phyloP scores from a whole-genome alignment of 37 sponge, comb jelly and placozoan species.

The Hexactinellida sp. region DNA sequence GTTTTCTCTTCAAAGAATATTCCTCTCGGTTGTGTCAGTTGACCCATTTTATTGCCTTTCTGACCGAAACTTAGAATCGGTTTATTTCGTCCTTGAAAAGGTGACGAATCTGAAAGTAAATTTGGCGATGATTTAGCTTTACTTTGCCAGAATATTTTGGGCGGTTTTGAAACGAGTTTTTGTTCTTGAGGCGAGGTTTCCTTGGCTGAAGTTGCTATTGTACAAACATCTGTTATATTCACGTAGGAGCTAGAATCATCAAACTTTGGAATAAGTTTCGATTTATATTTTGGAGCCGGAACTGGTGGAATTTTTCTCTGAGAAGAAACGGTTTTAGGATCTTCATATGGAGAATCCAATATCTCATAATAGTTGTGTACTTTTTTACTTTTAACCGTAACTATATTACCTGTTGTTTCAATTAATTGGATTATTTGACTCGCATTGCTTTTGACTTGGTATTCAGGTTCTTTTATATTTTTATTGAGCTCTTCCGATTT shows the following conservation, averaged over 20 bases:
- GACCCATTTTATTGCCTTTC: neutral
- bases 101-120: no score
- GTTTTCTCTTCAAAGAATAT: neutral
- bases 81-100: neutral
- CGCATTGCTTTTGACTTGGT: neutral
- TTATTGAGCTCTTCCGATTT: neutral
- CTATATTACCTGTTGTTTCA: neutral
- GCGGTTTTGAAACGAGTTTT: neutral
- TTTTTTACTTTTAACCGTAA: neutral
- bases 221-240: neutral
- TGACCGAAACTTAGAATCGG: neutral
- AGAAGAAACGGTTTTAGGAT: no score
- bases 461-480: neutral
- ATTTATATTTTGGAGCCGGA: neutral
- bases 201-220: neutral
- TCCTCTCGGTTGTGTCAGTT: neutral
- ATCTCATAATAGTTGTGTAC: neutral
- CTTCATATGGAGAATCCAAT: no score
- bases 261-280: neutral
- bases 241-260: neutral
- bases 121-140: neutral
- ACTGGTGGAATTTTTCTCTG: no score
- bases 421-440: neutral
- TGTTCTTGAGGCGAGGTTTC: neutral
- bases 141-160: neutral